Evolutionary conservation across 1,140 invertebrate genomes (phyloP).

Genomic region (Anastrepha ludens): DNA sequence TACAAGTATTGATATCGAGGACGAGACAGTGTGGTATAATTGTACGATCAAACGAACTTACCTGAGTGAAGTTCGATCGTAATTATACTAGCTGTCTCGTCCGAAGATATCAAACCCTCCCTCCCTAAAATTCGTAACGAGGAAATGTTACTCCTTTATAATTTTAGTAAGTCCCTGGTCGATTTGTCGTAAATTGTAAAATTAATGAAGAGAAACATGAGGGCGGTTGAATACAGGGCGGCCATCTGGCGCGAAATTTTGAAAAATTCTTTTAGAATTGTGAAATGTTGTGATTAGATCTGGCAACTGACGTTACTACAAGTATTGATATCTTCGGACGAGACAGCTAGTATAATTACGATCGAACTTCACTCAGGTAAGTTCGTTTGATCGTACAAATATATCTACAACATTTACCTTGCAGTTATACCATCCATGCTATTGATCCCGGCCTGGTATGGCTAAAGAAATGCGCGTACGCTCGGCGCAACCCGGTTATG

Average conservation of each 20-base stretch:
- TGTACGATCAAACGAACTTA: constrained; percentile 26
- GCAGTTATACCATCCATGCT: too few relatives aligned
- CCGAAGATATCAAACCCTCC: constrained; percentile 18
- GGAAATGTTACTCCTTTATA: neutral
- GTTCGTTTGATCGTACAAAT: constrained; percentile 3
- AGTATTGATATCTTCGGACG: constrained; percentile 23
- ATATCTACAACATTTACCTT: too few relatives aligned
- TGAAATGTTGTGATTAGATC: constrained; percentile 8
- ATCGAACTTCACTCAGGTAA: constrained; percentile 3
- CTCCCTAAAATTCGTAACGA: neutral
- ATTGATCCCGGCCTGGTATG: too few relatives aligned
- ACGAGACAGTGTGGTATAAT: constrained; percentile 28
- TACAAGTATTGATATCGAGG: constrained; percentile 20
- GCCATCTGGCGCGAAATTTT: neutral
- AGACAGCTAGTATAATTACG: constrained; percentile 12
- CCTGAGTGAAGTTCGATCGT: constrained; percentile 20
- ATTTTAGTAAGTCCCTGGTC: neutral
- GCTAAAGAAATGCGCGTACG: too few relatives aligned
- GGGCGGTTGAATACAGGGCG: neutral
- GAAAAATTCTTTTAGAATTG: constrained; percentile 3
- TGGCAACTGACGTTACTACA: constrained; percentile 11
- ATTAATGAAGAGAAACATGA: constrained; percentile 1
- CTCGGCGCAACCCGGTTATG: too few relatives aligned
- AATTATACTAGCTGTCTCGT: constrained; percentile 35
- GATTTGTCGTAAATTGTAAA: constrained; percentile 14